Percentiles rank a stretch among this genome's conserved stretches.
These are phyloP conservation scores for Miltochrista miniata DNA, from an alignment of 2,888 invertebrate species.

Conservation along the genomic window DNA sequence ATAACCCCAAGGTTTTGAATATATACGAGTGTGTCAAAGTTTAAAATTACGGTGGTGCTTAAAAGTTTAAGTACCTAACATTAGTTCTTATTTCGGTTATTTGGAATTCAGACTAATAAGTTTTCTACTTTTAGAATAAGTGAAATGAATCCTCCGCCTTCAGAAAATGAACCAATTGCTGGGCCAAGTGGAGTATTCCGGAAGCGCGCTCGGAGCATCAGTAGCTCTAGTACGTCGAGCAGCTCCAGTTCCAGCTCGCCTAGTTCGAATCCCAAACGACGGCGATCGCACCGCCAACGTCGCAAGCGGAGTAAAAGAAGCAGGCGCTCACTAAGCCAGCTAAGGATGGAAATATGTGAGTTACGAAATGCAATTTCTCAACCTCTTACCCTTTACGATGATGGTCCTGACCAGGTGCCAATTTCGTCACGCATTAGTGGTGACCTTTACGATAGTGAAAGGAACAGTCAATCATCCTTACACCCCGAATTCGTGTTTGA, in stretches of 20 bases:
- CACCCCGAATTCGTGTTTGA: not conserved
- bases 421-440: not conserved
- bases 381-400: not conserved
- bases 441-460: not conserved
- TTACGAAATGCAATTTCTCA: not conserved
- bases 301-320: too few relatives aligned
- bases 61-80: too few relatives aligned
- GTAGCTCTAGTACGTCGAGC: not conserved
- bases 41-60: too few relatives aligned
- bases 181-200: not conserved
- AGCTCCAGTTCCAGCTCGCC: not conserved
- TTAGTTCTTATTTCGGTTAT: too few relatives aligned
- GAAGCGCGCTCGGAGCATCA: not conserved
- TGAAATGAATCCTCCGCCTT: too few relatives aligned
- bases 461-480: not conserved
- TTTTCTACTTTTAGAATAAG: too few relatives aligned
- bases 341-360: not conserved
- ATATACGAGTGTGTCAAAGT: too few relatives aligned
- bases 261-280: not conserved
- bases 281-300: not conserved
- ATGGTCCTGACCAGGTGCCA: not conserved
- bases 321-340: too few relatives aligned
- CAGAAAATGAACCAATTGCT: not conserved
- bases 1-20: too few relatives aligned
- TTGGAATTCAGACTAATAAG: too few relatives aligned